phyloP scores from a whole-genome alignment of 2,113 vertebrate species.

The Colistium nudipinnis region DNA sequence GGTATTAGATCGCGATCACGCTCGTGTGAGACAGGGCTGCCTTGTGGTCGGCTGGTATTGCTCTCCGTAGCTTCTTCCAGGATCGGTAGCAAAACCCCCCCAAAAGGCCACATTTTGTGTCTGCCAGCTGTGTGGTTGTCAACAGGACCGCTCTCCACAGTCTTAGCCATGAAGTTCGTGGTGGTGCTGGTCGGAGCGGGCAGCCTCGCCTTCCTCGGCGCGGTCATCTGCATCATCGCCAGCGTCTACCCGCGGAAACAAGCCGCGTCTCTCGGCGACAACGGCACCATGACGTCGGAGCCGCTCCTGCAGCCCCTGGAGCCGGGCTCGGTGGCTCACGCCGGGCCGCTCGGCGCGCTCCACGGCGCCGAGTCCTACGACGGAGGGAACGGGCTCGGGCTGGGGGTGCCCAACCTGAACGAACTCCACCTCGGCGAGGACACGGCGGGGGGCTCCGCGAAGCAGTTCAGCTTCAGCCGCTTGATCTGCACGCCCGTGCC shows the following conservation, averaged over 20 bases:
- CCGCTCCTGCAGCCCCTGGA: constrained; percentile 65
- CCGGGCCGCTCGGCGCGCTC: constrained; percentile 85
- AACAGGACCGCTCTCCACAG: constrained; percentile 41
- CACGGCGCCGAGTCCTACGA: constrained; percentile 84
- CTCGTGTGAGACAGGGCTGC: neutral
- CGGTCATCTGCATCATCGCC: constrained; percentile 95
- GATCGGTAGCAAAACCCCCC: too few relatives aligned
- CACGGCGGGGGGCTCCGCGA: constrained; percentile 55
- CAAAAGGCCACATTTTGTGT: neutral
- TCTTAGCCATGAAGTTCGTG: constrained; percentile 91
- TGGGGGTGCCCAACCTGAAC: constrained; percentile 77
- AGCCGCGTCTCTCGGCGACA: constrained; percentile 77
- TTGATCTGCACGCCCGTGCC: constrained; percentile 91
- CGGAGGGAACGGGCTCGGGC: constrained; percentile 64
- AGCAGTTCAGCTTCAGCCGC: constrained; percentile 86
- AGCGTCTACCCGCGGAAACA: constrained; percentile 90
- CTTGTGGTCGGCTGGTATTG: too few relatives aligned
- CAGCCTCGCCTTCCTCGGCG: constrained; percentile 92
- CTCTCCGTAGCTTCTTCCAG: too few relatives aligned
- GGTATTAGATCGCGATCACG: neutral
- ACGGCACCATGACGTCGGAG: constrained; percentile 81
- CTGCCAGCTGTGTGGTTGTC: neutral
- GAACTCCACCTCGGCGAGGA: constrained; percentile 76
- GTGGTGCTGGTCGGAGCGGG: constrained; percentile 92
- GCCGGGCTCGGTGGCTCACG: constrained; percentile 72